Conservation (phyloP, 1,140 invertebrate species). For the Lithobius niger region DNA sequence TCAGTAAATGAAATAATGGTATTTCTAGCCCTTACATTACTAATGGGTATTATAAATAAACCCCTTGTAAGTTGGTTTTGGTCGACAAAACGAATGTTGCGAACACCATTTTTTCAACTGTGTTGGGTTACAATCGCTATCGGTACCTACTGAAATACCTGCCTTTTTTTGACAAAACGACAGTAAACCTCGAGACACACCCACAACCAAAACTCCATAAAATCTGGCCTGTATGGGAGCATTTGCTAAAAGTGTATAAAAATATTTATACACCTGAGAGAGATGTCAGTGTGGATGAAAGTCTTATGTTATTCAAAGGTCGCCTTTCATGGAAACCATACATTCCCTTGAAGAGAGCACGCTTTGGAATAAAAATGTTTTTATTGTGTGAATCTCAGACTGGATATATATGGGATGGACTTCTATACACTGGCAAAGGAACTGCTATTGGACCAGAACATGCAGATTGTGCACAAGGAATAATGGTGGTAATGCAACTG, state of each 20-base stretch:
- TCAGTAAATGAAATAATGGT: conserved; percentile 1
- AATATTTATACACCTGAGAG: conserved; percentile 8
- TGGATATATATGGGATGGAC: neutral
- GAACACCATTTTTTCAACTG: neutral
- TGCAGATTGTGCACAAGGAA: neutral
- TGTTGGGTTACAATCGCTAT: neutral
- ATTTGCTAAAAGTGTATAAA: neutral
- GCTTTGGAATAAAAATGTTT: conserved; percentile 31
- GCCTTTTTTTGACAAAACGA: neutral
- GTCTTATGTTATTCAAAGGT: conserved; percentile 29
- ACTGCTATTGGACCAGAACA: neutral
- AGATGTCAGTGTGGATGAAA: conserved; percentile 26
- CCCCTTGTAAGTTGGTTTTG: conserved; percentile 3
- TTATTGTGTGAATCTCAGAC: neutral
- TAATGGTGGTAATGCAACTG: neutral
- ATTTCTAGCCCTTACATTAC: neutral
- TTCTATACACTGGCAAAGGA: conserved; percentile 2
- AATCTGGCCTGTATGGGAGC: conserved; percentile 1
- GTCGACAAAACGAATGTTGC: neutral
- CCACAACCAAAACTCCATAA: neutral
- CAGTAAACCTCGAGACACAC: neutral
- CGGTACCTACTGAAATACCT: neutral
- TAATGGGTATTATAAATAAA: neutral
- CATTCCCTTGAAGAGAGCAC: conserved; percentile 28
- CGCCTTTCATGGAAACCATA: conserved; percentile 30